Percentiles rank a stretch among this genome's conserved stretches.
Evolutionary conservation across 2,113 vertebrate species (phyloP).

Genomic region (Copsychus sechellarum): DNA sequence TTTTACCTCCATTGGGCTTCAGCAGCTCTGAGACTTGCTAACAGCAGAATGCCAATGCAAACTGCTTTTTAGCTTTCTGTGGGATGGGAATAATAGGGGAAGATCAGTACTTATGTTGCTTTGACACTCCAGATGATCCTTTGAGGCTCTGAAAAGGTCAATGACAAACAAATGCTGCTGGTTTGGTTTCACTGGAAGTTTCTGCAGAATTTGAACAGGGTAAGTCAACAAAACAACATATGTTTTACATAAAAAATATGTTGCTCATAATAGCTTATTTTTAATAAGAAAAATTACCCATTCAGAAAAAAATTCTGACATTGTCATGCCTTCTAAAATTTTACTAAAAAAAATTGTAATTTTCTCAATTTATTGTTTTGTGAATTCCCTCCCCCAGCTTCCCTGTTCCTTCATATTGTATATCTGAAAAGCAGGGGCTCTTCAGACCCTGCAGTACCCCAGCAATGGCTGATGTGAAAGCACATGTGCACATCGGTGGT

Average conservation of each 20-base stretch:
- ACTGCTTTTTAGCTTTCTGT: background rate
- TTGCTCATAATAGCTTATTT: background rate
- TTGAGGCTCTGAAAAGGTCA: background rate
- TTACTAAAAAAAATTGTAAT: background rate
- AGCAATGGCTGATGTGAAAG: accelerated
- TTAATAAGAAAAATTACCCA: background rate
- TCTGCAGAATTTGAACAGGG: background rate
- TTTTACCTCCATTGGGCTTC: background rate
- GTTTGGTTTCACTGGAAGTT: background rate
- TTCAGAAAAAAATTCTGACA: background rate
- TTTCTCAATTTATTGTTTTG: background rate
- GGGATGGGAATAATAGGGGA: background rate
- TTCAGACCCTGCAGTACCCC: background rate
- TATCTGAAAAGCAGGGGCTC: background rate
- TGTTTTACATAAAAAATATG: background rate
- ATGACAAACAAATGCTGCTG: background rate
- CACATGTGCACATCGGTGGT: accelerated
- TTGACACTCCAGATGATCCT: background rate
- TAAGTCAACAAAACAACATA: background rate
- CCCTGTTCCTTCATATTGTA: background rate
- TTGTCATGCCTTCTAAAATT: background rate
- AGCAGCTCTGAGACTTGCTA: background rate
- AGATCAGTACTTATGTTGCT: background rate
- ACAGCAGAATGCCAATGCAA: background rate
- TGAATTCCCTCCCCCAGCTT: background rate